phyloP scores from a whole-genome alignment of 2,113 vertebrate species.

The Myrmecophaga tridactyla region DNA sequence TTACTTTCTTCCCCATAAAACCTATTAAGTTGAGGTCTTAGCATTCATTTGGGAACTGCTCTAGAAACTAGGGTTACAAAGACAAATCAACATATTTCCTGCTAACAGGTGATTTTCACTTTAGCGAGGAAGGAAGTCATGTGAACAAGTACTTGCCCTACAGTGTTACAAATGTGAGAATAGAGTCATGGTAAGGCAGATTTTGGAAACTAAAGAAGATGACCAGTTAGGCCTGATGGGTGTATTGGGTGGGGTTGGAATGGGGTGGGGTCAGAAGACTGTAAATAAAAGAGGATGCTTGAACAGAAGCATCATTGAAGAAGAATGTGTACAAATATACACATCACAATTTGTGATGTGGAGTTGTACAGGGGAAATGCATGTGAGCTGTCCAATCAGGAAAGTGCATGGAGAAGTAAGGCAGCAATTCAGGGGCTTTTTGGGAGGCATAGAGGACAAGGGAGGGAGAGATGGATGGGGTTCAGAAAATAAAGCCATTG shows the following conservation, averaged over 20 bases:
- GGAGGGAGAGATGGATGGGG: background rate
- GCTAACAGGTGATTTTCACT: no score
- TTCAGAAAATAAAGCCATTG: background rate
- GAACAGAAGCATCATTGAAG: background rate
- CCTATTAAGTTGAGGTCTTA: background rate
- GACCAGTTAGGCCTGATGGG: accelerated
- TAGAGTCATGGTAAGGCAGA: accelerated
- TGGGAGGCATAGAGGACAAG: background rate
- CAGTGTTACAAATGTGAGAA: accelerated
- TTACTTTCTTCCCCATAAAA: background rate
- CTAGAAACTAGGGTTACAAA: background rate
- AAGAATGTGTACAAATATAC: background rate
- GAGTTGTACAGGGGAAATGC: no score
- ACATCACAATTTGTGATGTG: background rate
- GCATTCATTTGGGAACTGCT: background rate
- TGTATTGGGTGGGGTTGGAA: background rate
- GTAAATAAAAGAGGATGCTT: background rate
- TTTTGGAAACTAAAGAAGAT: background rate
- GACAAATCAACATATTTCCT: background rate
- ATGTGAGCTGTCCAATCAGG: background rate
- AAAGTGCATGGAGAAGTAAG: background rate
- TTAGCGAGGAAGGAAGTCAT: background rate
- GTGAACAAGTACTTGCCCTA: accelerated
- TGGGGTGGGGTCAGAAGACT: background rate
- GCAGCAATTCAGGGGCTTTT: background rate